Evolutionary conservation across 2,888 invertebrate genomes (phyloP).

Genomic region (Diplazon laetatorius): DNA sequence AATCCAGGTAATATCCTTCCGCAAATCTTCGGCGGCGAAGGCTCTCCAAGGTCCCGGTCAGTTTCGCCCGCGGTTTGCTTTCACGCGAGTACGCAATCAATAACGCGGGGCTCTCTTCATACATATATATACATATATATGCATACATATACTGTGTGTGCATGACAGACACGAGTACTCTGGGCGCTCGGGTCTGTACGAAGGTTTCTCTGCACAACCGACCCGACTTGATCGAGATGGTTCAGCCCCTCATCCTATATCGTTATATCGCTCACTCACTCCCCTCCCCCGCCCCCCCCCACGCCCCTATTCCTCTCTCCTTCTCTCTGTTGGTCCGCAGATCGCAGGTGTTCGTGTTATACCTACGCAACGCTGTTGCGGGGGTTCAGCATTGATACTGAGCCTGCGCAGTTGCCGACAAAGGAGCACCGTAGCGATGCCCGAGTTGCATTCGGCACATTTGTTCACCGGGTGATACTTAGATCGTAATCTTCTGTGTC

Average conservation of each 20-base stretch:
- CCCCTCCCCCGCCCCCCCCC: too few relatives aligned
- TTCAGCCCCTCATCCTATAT: slow-evolving; percentile 72
- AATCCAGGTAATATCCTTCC: slow-evolving; percentile 18
- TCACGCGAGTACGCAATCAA: slow-evolving; percentile 77
- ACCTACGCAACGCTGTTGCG: slow-evolving; percentile 50
- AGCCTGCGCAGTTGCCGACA: slow-evolving; percentile 76
- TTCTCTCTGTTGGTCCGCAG: too few relatives aligned
- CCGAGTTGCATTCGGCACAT: slow-evolving; percentile 78
- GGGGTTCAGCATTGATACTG: slow-evolving; percentile 51
- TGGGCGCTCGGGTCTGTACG: slow-evolving; percentile 15
- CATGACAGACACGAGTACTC: slow-evolving; percentile 51
- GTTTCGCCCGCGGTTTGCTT: slow-evolving; percentile 71
- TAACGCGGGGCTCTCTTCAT: slow-evolving; percentile 73
- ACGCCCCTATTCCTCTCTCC: too few relatives aligned
- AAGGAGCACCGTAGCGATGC: slow-evolving; percentile 75
- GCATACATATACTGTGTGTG: too few relatives aligned
- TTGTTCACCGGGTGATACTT: slow-evolving; percentile 77
- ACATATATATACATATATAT: slow-evolving; percentile 33
- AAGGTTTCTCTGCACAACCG: slow-evolving; percentile 46
- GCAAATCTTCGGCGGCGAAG: slow-evolving; percentile 26
- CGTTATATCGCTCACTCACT: slow-evolving; percentile 80
- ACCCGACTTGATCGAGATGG: slow-evolving; percentile 49
- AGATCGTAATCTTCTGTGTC: slow-evolving; percentile 58
- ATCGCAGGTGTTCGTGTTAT: slow-evolving; percentile 54
- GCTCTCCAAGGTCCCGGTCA: slow-evolving; percentile 22